phyloP scores from a whole-genome alignment of 2,113 vertebrate genomes.

The Clupea harengus region DNA sequence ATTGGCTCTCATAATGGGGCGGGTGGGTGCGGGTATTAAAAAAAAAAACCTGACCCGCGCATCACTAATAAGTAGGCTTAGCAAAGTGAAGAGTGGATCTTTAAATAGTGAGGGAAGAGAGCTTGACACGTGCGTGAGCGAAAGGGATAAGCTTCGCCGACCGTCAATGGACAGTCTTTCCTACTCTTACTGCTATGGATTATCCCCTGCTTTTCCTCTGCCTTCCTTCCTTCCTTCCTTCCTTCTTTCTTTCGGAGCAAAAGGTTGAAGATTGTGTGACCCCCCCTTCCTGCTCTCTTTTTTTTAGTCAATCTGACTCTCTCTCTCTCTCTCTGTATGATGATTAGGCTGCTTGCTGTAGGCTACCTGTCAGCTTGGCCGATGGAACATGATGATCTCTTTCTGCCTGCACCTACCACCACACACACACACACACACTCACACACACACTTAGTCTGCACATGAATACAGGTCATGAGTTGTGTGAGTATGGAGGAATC shows the following conservation, averaged over 20 bases:
- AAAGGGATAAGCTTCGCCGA: background rate
- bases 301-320: background rate
- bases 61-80: background rate
- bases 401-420: background rate
- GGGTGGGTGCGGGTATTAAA: too few relatives aligned
- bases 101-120: background rate
- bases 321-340: background rate
- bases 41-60: too few relatives aligned
- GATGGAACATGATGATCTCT: constrained; percentile 1
- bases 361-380: background rate
- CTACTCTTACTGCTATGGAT: background rate
- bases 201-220: background rate
- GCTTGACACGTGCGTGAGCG: background rate
- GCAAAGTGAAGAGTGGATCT: background rate
- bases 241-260: background rate
- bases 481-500: background rate
- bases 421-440: background rate
- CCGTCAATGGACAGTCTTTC: background rate
- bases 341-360: background rate
- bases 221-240: background rate
- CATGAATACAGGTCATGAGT: background rate
- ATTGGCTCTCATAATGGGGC: too few relatives aligned
- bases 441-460: background rate
- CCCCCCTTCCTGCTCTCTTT: background rate
- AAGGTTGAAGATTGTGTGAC: background rate